phyloP scores from a whole-genome alignment of 2,888 invertebrate genomes.

The Andrena bicolor region DNA sequence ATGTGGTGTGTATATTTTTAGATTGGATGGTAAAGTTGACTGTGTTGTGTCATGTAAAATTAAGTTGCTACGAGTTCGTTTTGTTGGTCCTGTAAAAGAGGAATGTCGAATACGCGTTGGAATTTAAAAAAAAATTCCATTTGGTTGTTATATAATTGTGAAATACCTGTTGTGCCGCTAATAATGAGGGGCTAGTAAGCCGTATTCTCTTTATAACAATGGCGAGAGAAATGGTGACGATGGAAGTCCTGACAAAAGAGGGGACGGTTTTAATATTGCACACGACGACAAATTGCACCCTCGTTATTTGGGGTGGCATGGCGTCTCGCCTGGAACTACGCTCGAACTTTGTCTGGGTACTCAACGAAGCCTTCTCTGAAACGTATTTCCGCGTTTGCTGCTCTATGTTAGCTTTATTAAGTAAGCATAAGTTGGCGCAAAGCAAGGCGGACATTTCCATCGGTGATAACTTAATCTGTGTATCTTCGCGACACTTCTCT shows the following conservation, averaged over 20 bases:
- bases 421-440: slow-evolving; percentile 50
- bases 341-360: slow-evolving; percentile 42
- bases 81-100: background rate
- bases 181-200: slow-evolving; percentile 42
- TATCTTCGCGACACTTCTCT: background rate
- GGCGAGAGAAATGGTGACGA: slow-evolving; percentile 30
- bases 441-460: slow-evolving; percentile 4
- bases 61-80: too few species aligned
- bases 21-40: too few species aligned
- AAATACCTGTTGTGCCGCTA: slow-evolving; percentile 1
- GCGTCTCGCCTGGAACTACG: slow-evolving; percentile 58
- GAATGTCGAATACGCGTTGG: background rate
- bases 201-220: slow-evolving; percentile 33
- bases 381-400: slow-evolving; percentile 15
- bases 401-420: slow-evolving; percentile 58
- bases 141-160: background rate
- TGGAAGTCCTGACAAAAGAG: slow-evolving; percentile 42
- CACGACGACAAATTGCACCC: slow-evolving; percentile 72
- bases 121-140: background rate
- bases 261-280: slow-evolving; percentile 71
- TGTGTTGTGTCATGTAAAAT: too few species aligned
- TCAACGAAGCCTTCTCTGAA: slow-evolving; percentile 41
- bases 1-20: background rate
- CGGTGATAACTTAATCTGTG: slow-evolving; percentile 34
- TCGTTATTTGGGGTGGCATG: slow-evolving; percentile 70